These are phyloP conservation scores for Urocyon cinereoargenteus DNA, from an alignment of 2,797 vertebrate species.

Conservation along the genomic window DNA sequence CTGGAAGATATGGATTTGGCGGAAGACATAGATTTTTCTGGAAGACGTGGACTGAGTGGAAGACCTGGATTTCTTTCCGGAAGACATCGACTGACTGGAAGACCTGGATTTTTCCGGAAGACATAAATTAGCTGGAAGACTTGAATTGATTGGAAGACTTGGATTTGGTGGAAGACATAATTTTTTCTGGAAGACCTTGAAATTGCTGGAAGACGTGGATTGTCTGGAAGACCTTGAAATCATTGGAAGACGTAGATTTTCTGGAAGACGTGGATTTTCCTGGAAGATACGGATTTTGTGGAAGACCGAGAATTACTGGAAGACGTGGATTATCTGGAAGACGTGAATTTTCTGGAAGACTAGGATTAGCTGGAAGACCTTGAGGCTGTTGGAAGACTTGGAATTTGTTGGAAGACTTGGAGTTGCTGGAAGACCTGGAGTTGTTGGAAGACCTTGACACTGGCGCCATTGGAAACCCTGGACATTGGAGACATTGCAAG, in stretches of 20 bases:
- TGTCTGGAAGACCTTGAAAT: conserved; percentile 47
- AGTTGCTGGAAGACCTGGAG: conserved; percentile 73
- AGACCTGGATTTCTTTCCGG: conserved; percentile 62
- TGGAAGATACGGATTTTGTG: conserved; percentile 25
- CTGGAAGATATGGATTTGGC: neutral
- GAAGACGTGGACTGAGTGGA: conserved; percentile 31
- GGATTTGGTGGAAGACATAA: conserved; percentile 58
- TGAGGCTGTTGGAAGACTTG: conserved; percentile 35
- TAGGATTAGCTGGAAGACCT: neutral
- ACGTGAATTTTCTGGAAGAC: conserved; percentile 9
- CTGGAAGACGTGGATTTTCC: conserved; percentile 52
- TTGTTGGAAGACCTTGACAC: conserved; percentile 76
- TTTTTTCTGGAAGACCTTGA: conserved; percentile 61
- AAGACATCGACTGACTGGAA: conserved; percentile 63
- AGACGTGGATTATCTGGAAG: conserved; percentile 48
- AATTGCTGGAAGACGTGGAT: conserved; percentile 49
- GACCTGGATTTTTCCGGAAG: conserved; percentile 53
- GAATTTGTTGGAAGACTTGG: conserved; percentile 70
- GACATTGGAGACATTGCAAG: conserved; percentile 82
- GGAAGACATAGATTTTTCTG: conserved; percentile 37
- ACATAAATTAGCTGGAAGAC: conserved; percentile 48
- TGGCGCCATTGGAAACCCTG: conserved; percentile 77
- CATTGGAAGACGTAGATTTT: conserved; percentile 48
- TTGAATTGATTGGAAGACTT: conserved; percentile 5
- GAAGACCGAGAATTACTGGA: neutral